Base-by-base conservation (phyloP, 2,797 vertebrate genomes). In the Falco novaeseelandiae region DNA sequence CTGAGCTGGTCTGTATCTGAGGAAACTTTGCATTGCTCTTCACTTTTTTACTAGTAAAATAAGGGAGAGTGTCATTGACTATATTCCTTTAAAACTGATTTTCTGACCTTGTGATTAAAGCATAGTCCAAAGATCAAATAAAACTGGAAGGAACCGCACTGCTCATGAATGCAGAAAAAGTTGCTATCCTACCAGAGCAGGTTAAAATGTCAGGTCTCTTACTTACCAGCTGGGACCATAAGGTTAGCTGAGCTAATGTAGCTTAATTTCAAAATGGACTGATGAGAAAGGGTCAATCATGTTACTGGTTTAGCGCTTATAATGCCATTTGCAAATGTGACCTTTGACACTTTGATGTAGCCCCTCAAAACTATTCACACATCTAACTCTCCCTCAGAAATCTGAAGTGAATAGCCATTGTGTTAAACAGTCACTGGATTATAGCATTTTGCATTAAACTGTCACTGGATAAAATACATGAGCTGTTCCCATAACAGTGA, bases 221-320 rank as follows among this genome's bases (percentile, higher is more conserved):
- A 48, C 1, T 1, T 46, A 49, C n/a, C 61, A 52, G 6, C 4
- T 0, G 2, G 79, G 55, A 67, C 48, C 12, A 7, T 7, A 20
- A 71, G 70, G 36, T 65, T 65, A 51, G 25, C 10, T 38, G 72
- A 90, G 61, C 40, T 86, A 23, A 14, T 3, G 20, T 3, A 61
- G 49, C 14, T 65, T 74, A 49, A 96, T 90, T 58, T 79, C 65
- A 79, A 32, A 86, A 72, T 12, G 18, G 12, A 7, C 26, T 11
- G 54, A 42, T 38, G 57, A 73, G 55, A 73, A 51, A 15, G 29
- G 34, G 49, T 84, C 77, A 69, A 2, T 38, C 36, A 6, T 1
- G 0, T 26, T 40, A 20, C 11, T 52, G 36, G 38, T 51, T 52
- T 54, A 63, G 65, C 57, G 21, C 15, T 88, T 49, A 58, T 32